phyloP scores from a whole-genome alignment of 2,888 invertebrate species.

The Anthoptus insignis region DNA sequence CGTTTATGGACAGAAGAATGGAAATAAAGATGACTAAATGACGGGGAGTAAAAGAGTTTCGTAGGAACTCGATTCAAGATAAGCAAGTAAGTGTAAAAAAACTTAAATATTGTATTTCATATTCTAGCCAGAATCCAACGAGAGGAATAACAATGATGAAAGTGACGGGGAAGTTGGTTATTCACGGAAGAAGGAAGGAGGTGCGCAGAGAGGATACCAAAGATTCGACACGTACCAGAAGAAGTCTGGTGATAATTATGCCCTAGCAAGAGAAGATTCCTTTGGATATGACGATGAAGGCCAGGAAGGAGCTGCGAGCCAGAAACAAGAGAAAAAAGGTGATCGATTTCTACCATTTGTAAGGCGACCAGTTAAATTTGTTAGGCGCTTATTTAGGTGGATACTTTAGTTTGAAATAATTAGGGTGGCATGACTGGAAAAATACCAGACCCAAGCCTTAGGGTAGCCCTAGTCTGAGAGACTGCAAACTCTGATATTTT shows the following conservation, averaged over 20 bases:
- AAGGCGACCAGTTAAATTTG: conserved; percentile 63
- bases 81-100: no score
- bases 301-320: conserved; percentile 79
- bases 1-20: no score
- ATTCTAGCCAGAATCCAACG: conserved; percentile 78
- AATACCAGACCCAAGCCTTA: no score
- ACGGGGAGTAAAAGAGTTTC: no score
- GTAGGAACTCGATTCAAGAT: no score
- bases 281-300: conserved; percentile 86
- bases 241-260: conserved; percentile 91
- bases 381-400: conserved; percentile 63
- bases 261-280: conserved; percentile 89
- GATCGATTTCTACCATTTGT: conserved; percentile 60
- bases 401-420: no score
- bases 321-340: conserved; percentile 73
- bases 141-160: conserved; percentile 68
- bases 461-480: no score
- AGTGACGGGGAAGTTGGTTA: conserved; percentile 90
- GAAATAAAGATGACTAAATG: no score
- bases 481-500: no score
- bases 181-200: conserved; percentile 87
- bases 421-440: no score
- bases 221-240: conserved; percentile 91
- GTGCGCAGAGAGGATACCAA: conserved; percentile 91
- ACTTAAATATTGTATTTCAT: no score